Evolutionary conservation across 2,113 vertebrate genomes (phyloP), one percentile per base, ranked within the genome.

Genomic region (Neotragus pygmaeus): DNA sequence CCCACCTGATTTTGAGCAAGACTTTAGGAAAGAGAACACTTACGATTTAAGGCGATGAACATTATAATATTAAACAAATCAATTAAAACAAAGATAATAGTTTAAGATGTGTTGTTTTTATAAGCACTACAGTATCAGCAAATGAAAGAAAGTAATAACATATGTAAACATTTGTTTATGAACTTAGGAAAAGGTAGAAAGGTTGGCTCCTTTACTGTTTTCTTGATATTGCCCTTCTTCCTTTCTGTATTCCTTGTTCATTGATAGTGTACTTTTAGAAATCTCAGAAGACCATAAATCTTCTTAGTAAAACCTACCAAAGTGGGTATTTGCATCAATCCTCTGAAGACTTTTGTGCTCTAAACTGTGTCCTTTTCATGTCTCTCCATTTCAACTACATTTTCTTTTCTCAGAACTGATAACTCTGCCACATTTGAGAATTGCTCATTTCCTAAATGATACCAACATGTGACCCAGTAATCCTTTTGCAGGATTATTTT

Each of bases 11-110:
- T 70, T 73, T 73, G n/a, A 25, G n/a, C 66, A 73, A 73, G 66
- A 23, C 66, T 70, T 70, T 73, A 73, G n/a, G 66, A 39, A 73
- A 73, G 66, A 70, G 66, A 73, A 39, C 66, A 23, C 2, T n/a
- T n/a, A 19, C 0, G 10, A 23, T 39, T 73, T 73, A 39, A 73
- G 21, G 66, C 0, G 5, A 66, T 0, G 4, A 66, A 66, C 17
- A 66, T 66, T 66, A 66, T 66, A 66, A n/a, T 66, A 66, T 66
- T 66, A 66, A n/a, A 17, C n/a, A 66, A 64, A 66, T 90, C 3
- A 39, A 17, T 84, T 92, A 64, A 88, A 91, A 64, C 57, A 89
- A 88, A 80, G 80, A 49, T 43, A 53, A 15, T 64, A 36, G 12
- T 77, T 90, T 88, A 90, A 95, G 10, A 6, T 51, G 33, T 73